Conservation (phyloP, 2,113 vertebrate species). For the Odontesthes bonariensis region DNA sequence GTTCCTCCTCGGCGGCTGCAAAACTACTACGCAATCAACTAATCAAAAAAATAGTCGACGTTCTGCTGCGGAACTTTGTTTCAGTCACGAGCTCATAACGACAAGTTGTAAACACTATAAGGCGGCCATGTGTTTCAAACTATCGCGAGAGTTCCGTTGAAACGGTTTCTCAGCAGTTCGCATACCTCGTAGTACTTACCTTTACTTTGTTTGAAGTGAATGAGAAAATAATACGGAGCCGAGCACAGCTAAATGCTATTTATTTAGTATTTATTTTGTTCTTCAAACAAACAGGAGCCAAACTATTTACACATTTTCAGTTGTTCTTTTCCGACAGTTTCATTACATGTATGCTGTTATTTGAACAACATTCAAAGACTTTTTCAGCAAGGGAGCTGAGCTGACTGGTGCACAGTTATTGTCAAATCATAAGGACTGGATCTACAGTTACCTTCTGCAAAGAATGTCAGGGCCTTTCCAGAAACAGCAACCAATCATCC, state of each 20-base stretch:
- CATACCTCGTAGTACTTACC: background rate
- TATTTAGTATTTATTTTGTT: constrained; percentile 82
- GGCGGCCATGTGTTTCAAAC: constrained; percentile 67
- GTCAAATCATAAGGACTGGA: background rate
- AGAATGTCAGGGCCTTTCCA: background rate
- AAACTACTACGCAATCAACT: background rate
- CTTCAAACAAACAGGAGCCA: constrained; percentile 83
- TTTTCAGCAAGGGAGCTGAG: constrained; percentile 66
- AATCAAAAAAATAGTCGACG: rapidly evolving
- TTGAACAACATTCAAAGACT: constrained; percentile 75
- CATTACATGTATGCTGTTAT: constrained; percentile 64
- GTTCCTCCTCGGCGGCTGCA: background rate
- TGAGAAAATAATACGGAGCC: background rate
- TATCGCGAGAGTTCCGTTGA: constrained; percentile 55
- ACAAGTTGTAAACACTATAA: constrained; percentile 64
- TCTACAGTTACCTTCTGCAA: background rate
- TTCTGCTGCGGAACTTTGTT: constrained; percentile 11
- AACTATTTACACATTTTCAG: constrained; percentile 84
- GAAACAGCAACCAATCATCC: constrained; percentile 10
- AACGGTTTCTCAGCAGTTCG: background rate
- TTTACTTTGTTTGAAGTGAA: background rate
- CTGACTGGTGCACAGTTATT: constrained; percentile 46
- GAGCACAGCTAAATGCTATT: constrained; percentile 70
- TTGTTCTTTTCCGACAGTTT: constrained; percentile 71
- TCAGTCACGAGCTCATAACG: constrained; percentile 45